Evolutionary conservation across 2,888 invertebrate genomes (phyloP).

Genomic region (Cyrtodaria siliqua): DNA sequence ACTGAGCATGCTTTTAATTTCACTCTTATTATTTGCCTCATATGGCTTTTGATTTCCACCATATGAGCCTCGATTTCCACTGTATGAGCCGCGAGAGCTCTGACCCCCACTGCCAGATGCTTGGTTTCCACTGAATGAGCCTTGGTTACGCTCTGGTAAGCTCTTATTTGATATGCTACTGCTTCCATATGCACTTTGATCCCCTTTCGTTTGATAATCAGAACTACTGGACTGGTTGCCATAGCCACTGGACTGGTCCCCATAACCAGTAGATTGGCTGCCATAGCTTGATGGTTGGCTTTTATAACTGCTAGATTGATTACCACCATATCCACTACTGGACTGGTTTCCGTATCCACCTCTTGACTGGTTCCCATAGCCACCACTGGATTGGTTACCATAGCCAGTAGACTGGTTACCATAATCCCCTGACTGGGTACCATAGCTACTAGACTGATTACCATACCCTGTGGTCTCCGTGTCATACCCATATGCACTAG

Average conservation of each 20-base stretch:
- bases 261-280: slow-evolving; percentile 14
- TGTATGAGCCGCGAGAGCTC: no score
- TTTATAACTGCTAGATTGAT: slow-evolving; percentile 1
- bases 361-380: slow-evolving; percentile 10
- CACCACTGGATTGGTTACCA: background rate
- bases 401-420: slow-evolving; percentile 8
- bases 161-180: background rate
- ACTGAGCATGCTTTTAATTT: background rate
- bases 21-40: no score
- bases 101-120: background rate
- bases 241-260: slow-evolving; percentile 12
- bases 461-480: background rate
- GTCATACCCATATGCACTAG: slow-evolving; percentile 15
- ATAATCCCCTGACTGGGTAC: slow-evolving; percentile 2
- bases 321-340: slow-evolving; percentile 3
- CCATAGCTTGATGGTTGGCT: background rate
- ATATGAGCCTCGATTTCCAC: slow-evolving; percentile 6
- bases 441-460: background rate
- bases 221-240: background rate
- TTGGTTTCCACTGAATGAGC: slow-evolving; percentile 3
- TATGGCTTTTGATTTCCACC: background rate
- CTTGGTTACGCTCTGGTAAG: background rate
- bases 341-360: slow-evolving; percentile 4
- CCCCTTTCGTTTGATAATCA: background rate
- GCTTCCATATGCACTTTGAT: background rate